phyloP scores from a whole-genome alignment of 2,113 vertebrate species.

The Prunella himalayana region DNA sequence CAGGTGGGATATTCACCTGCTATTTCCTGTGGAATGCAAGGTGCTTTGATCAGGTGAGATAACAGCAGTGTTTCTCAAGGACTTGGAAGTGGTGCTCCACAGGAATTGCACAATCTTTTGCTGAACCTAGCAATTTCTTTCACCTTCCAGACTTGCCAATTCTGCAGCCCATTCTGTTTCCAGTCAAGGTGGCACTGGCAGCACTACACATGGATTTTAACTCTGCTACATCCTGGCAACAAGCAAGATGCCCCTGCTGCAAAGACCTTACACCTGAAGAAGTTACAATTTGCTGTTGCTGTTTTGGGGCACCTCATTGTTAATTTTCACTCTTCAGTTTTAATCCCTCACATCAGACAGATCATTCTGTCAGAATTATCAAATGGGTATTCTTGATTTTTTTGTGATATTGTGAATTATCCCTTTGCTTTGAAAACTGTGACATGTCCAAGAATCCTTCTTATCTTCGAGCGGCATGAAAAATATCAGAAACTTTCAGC shows the following conservation, averaged over 20 bases:
- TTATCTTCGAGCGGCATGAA: background rate
- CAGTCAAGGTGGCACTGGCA: background rate
- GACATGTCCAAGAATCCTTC: background rate
- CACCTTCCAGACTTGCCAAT: background rate
- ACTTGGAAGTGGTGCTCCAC: background rate
- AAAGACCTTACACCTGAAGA: background rate
- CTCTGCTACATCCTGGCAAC: background rate
- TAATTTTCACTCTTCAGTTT: background rate
- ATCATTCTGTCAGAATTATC: background rate
- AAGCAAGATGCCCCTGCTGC: background rate
- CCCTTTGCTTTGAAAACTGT: background rate
- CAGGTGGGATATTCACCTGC: background rate
- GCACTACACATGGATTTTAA: background rate
- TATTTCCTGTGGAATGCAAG: background rate
- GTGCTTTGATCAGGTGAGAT: background rate
- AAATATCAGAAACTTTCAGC: background rate
- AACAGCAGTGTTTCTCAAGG: background rate
- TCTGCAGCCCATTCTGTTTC: background rate
- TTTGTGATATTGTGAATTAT: fast-evolving
- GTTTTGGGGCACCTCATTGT: background rate
- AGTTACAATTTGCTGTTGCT: background rate
- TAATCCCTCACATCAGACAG: background rate
- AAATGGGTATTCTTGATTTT: background rate
- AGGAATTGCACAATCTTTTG: background rate
- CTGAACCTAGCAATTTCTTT: background rate